A percentile compares a stretch with the other conserved stretches of the same genome.
Evolutionary conservation across 2,888 invertebrate genomes (phyloP).

Genomic region (Camponotus fellah): DNA sequence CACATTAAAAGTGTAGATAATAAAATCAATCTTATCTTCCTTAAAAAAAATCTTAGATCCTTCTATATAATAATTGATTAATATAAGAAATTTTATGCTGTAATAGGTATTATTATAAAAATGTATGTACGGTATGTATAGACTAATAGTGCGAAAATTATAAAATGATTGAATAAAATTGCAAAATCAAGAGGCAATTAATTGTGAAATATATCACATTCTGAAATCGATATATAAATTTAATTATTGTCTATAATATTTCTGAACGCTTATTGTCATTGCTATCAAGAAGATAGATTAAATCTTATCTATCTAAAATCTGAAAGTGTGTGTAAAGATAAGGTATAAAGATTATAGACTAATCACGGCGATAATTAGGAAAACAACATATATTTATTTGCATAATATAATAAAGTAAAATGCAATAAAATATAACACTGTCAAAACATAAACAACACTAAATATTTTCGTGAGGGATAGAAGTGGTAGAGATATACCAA

Average conservation of each 20-base stretch:
- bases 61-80: constrained; percentile 3
- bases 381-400: constrained; percentile 79
- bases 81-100: not conserved
- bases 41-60: not conserved
- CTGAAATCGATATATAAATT: not conserved
- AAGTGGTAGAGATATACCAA: constrained; percentile 74
- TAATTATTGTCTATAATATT: constrained; percentile 4
- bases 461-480: constrained; percentile 64
- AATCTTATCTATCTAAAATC: not conserved
- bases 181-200: not conserved
- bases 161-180: not conserved
- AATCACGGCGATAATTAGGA: constrained; percentile 65
- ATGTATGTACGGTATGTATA: not conserved
- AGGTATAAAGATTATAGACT: not conserved
- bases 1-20: not conserved
- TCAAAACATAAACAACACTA: constrained; percentile 75
- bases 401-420: constrained; percentile 77
- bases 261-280: not conserved
- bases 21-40: not conserved
- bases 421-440: constrained; percentile 78
- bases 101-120: not conserved
- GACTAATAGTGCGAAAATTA: not conserved
- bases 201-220: not conserved
- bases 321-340: not conserved
- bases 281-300: not conserved